Base-by-base conservation (phyloP, 2,113 vertebrate genomes). In the Sorex araneus region DNA sequence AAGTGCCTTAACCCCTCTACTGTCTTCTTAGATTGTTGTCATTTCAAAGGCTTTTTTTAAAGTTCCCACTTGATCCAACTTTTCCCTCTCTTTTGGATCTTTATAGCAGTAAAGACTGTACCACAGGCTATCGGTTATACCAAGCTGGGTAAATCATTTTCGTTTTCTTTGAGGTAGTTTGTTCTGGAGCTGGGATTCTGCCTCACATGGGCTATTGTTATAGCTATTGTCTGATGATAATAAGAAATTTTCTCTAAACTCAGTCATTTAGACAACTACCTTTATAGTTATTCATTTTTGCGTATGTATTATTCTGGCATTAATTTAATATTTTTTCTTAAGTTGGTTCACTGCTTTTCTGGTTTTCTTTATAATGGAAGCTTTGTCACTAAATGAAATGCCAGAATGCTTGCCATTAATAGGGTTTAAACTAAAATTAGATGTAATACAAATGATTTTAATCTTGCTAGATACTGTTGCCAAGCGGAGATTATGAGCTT, bases 351-450 rank as follows among this genome's bases (percentile, higher is more conserved):
- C 67, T 92, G 70, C 12, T 89, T 89, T 88, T 76, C 34, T 88
- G 27, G n/a, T 57, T 87, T 60, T 28, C 30, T 87, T 87, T 94
- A 32, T 84, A 82, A 89, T 90, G 60, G 63, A 70, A 94, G 57
- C 36, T 32, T 91, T 85, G 76, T 88, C 67, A 84, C 28, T 67
- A 95, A 89, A 87, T 71, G 66, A 94, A 92, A 83, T 93, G 40
- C 54, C 80, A 92, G 34, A 9, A 15, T 91, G 45, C 30, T 87
- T 84, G 32, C 87, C 57, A 88, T 89, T 77, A 90, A 92, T 91
- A 92, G 70, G 81, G 34, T 86, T 66, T 70, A 91, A 83, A 95
- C 70, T 95, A 95, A 96, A 94, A 95, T 94, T 92, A 96, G 87
- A 36, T 90, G 4, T 34, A 93, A 77, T 83, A 82, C 43, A 92